Conservation (phyloP, 2,888 invertebrate genomes). For the Seladonia tumulorum region DNA sequence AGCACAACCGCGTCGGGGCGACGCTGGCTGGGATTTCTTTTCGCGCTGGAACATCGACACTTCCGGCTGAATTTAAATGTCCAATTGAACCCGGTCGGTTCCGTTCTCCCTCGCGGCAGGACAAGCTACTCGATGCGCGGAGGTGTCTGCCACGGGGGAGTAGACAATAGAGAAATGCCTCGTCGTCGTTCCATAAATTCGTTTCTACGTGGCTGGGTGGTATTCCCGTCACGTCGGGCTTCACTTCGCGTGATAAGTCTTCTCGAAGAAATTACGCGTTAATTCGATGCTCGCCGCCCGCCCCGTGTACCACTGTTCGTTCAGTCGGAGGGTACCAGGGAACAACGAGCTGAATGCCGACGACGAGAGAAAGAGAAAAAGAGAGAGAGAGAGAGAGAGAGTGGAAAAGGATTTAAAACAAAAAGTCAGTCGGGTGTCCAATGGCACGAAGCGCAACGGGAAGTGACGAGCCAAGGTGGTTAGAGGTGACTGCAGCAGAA, state of each 20-base stretch:
- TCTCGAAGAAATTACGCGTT: slow-evolving; percentile 57
- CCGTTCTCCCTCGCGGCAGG: slow-evolving; percentile 14
- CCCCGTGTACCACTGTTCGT: slow-evolving; percentile 21
- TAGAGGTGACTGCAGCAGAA: slow-evolving; percentile 72
- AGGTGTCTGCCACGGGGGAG: not conserved
- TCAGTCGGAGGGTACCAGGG: slow-evolving; percentile 51
- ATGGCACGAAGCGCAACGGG: slow-evolving; percentile 71
- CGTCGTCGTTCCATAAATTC: slow-evolving; percentile 43
- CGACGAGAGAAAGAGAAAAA: not conserved
- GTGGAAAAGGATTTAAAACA: slow-evolving; percentile 63
- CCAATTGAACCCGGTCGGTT: slow-evolving; percentile 57
- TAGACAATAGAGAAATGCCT: slow-evolving; percentile 45
- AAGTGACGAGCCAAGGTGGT: slow-evolving; percentile 70
- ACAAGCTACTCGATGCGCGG: slow-evolving; percentile 35
- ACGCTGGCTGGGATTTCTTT: slow-evolving; percentile 48
- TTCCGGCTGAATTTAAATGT: slow-evolving; percentile 73
- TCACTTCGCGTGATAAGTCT: slow-evolving; percentile 62
- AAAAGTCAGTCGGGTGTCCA: slow-evolving; percentile 73
- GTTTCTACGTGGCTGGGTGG: slow-evolving; percentile 12
- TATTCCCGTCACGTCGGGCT: slow-evolving; percentile 56
- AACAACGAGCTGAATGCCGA: slow-evolving; percentile 52
- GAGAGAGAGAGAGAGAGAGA: not conserved
- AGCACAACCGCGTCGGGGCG: slow-evolving; percentile 21
- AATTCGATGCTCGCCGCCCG: slow-evolving; percentile 58
- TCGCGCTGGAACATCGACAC: slow-evolving; percentile 55